Evolutionary conservation across 2,113 vertebrate genomes (phyloP).

Genomic region (Carettochelys insculpta): DNA sequence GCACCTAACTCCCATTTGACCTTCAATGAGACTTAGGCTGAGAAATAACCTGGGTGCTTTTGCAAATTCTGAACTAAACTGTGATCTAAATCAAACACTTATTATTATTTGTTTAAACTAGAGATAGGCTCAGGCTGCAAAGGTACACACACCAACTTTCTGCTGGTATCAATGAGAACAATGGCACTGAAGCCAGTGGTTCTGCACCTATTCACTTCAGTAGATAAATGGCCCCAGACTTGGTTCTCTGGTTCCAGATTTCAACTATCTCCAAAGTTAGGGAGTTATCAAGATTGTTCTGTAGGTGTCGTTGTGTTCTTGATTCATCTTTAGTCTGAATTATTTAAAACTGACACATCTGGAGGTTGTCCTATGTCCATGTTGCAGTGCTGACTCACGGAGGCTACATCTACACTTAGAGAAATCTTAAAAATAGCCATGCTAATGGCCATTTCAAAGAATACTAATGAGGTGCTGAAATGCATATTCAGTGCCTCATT

Average conservation of each 20-base stretch:
- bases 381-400: neutral
- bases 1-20: neutral
- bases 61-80: neutral
- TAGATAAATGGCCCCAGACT: neutral
- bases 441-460: too few relatives aligned
- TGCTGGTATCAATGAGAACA: neutral
- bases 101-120: neutral
- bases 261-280: neutral
- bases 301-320: too few relatives aligned
- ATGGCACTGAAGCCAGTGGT: neutral
- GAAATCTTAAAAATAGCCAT: too few relatives aligned
- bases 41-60: neutral
- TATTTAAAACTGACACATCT: neutral
- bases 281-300: neutral
- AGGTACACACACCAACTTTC: neutral
- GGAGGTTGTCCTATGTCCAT: neutral
- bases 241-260: neutral
- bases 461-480: too few relatives aligned
- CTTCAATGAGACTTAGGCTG: neutral
- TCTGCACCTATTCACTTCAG: neutral
- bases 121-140: neutral
- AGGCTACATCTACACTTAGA: too few relatives aligned
- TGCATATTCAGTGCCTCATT: too few relatives aligned
- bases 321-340: accelerated
- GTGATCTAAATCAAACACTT: neutral